Evolutionary conservation across 2,888 invertebrate species (phyloP).

Genomic region (Scaptomyza reducta): DNA sequence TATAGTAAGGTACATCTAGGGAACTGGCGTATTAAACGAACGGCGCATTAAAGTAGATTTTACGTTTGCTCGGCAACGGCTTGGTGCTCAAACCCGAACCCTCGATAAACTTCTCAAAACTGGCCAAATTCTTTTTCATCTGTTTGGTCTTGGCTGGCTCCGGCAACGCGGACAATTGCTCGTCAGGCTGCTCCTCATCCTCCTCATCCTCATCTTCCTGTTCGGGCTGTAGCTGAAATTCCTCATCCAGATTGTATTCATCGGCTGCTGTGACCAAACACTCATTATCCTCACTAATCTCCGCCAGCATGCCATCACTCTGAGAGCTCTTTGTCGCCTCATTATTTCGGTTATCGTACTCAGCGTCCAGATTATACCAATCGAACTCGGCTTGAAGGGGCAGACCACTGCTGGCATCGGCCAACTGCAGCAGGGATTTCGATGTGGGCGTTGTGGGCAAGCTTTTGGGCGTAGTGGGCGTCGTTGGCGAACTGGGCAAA

Average conservation of each 20-base stretch:
- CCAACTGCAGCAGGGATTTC: conserved; percentile 50
- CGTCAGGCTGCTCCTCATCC: conserved; percentile 15
- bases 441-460: conserved; percentile 50
- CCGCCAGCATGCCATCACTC: conserved; percentile 63
- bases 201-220: conserved; percentile 38
- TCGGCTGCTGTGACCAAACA: conserved; percentile 71
- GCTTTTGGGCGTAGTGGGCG: conserved; percentile 62
- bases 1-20: conserved; percentile 21
- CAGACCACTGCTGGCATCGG: conserved; percentile 61
- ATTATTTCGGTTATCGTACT: conserved; percentile 75
- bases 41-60: conserved; percentile 83
- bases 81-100: conserved; percentile 82
- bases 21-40: conserved; percentile 77
- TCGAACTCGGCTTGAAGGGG: conserved; percentile 84
- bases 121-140: conserved; percentile 76
- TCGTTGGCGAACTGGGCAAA: conserved; percentile 72
- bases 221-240: conserved; percentile 67
- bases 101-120: conserved; percentile 83
- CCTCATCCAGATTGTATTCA: conserved; percentile 84
- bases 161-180: conserved; percentile 21
- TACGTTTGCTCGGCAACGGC: conserved; percentile 83
- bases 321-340: conserved; percentile 52
- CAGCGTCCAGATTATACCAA: conserved; percentile 84
- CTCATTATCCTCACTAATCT: conserved; percentile 78
- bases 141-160: conserved; percentile 62